Base-by-base conservation (phyloP, 1,140 invertebrate species). In the Meloidogyne floridensis region DNA sequence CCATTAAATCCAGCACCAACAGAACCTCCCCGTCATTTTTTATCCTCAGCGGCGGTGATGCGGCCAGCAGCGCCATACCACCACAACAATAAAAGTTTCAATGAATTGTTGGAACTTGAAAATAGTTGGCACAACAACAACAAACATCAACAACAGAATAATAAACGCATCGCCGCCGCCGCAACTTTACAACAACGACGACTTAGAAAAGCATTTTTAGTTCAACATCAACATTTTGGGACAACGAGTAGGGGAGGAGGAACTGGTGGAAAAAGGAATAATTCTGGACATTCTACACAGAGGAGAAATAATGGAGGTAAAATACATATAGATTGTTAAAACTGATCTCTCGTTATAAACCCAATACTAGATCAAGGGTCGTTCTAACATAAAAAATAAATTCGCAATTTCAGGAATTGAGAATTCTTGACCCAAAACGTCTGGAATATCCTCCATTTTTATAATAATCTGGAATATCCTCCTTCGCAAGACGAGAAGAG, bases 21-120 rank as follows among this genome's bases (percentile, higher is more conserved):
- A 84, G 82, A 83, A 79, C 82, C 82, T 20, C 82, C 82, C 32
- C 59, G 77, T 51, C 56, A 82, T 82, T 82, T 82, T 82, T 82
- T 82, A 82, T 82, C 80, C 70, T 51, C 43, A 70, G 73, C 70
- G 83, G 82, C 81, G 82, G 77, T 84, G 75, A 80, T 80, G 82
- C 75, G 42, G 3, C 77, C 18, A 74, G 43, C 54, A 72, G 72
- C 70, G 15, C 42, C 80, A 59, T 13, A 79, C 72, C 42, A 47
- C 32, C 69, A 51, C 71, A 71, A 72, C 32, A 79, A 69, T 72
- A 79, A 72, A 32, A 32, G 32, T 47, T 79, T 54, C 8, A 72
- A 72, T 15, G 77, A 69, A 5, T 69, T 79, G 42, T 71, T 79
- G 11, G 77, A 78, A 72, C 54, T 78, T 43, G 47, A 79, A 20